Conservation (phyloP, 2,797 vertebrate genomes). For the Phylloscopus collybita region DNA sequence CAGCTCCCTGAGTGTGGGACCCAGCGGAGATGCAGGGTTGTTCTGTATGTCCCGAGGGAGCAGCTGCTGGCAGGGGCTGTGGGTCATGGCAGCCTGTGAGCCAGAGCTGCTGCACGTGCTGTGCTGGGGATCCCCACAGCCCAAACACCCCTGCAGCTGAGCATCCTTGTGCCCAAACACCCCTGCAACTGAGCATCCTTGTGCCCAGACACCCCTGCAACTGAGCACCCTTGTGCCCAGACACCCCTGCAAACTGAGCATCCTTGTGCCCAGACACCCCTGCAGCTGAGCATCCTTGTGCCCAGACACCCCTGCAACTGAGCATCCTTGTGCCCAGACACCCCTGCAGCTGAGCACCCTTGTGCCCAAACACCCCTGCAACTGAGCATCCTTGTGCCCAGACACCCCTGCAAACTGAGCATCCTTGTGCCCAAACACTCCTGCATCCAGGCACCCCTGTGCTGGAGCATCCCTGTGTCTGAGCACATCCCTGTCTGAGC, state of each 20-base stretch:
- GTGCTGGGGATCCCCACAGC: not conserved
- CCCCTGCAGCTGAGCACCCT: not conserved
- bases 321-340: not conserved
- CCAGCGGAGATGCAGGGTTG: rapidly evolving
- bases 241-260: too few relatives aligned
- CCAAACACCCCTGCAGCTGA: rapidly evolving
- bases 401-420: not conserved
- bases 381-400: too few relatives aligned
- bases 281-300: too few relatives aligned
- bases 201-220: not conserved
- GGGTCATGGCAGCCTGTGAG: rapidly evolving
- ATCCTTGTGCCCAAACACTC: not conserved
- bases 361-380: not conserved
- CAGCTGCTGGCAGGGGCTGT: rapidly evolving
- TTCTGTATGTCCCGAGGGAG: rapidly evolving
- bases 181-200: not conserved
- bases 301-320: not conserved
- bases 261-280: not conserved
- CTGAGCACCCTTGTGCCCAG: too few relatives aligned
- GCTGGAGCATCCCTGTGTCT: too few relatives aligned
- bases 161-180: not conserved
- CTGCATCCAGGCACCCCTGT: not conserved
- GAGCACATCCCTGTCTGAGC: not conserved
- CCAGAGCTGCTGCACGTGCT: not conserved
- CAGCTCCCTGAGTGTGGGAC: not conserved